Percentiles rank a stretch among this genome's conserved stretches.
phyloP scores from a whole-genome alignment of 2,797 vertebrate genomes.

The Spinus olivaceus region DNA sequence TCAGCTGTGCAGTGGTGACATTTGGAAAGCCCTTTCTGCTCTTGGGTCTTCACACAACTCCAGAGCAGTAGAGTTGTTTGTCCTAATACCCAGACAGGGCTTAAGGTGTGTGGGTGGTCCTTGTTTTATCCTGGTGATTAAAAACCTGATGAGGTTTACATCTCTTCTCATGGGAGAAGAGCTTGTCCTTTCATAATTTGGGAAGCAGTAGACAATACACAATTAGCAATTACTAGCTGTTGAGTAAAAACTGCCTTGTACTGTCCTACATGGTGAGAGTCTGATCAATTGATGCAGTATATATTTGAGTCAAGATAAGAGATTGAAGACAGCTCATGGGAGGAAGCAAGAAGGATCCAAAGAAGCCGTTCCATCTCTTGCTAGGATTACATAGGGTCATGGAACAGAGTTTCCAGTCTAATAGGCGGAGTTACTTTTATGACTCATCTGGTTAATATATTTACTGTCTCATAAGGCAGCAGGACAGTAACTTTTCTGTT shows the following conservation, averaged over 20 bases:
- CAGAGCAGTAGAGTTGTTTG: neutral
- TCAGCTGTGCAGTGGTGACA: neutral
- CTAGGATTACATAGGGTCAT: neutral
- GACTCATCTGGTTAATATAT: slow-evolving; percentile 29
- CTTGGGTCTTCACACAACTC: neutral
- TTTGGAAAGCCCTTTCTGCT: neutral
- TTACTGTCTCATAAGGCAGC: slow-evolving; percentile 34
- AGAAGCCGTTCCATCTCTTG: neutral
- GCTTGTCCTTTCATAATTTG: neutral
- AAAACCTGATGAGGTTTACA: neutral
- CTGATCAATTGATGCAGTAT: neutral
- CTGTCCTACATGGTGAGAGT: neutral
- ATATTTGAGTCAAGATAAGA: neutral
- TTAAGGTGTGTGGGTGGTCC: neutral
- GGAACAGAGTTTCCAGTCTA: neutral
- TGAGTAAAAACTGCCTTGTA: neutral
- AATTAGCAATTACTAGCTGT: neutral
- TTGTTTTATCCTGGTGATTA: neutral
- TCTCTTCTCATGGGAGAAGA: neutral
- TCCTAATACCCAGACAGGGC: neutral
- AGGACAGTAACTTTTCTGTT: slow-evolving; percentile 46
- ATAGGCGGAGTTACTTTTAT: neutral
- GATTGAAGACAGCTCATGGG: neutral
- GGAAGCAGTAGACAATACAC: neutral
- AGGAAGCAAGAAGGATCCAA: neutral